Evolutionary conservation across 2,113 vertebrate species (phyloP).

Genomic region (Galbula dea): DNA sequence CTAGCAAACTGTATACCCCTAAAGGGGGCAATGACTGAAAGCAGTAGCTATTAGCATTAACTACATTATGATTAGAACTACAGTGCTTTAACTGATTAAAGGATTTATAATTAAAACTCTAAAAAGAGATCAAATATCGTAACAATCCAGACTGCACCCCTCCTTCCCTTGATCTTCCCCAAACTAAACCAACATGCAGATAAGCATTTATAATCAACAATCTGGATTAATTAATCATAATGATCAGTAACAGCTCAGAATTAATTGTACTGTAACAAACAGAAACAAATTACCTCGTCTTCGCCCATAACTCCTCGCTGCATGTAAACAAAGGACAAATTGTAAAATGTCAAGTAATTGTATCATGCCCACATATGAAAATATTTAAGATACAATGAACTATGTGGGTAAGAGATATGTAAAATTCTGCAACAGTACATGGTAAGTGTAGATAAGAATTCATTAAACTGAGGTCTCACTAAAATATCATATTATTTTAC

Average conservation of each 20-base stretch:
- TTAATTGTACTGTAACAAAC: slow-evolving; percentile 75
- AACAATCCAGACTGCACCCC: slow-evolving; percentile 10
- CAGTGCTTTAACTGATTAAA: slow-evolving; percentile 36
- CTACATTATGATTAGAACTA: slow-evolving; percentile 33
- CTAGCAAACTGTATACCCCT: neutral
- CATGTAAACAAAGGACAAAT: slow-evolving; percentile 93
- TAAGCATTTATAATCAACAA: slow-evolving; percentile 17
- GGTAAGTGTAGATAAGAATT: neutral
- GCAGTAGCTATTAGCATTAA: neutral
- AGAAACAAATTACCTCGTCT: slow-evolving; percentile 95
- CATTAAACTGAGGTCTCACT: neutral
- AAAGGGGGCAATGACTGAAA: neutral
- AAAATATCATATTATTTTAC: neutral
- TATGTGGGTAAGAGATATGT: slow-evolving; percentile 49
- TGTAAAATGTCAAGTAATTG: slow-evolving; percentile 73
- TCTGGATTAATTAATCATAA: slow-evolving; percentile 62
- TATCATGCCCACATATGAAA: slow-evolving; percentile 64
- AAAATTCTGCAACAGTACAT: neutral
- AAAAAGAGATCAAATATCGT: neutral
- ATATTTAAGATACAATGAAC: slow-evolving; percentile 52
- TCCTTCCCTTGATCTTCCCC: slow-evolving; percentile 11
- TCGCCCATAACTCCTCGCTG: slow-evolving; percentile 99
- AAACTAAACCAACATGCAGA: slow-evolving; percentile 37
- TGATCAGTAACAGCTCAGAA: slow-evolving; percentile 66
- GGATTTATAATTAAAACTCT: slow-evolving; percentile 27